Percentiles rank a stretch among this genome's conserved stretches.
Conservation (phyloP, 2,888 invertebrate species). For the Syrphus vitripennis region DNA sequence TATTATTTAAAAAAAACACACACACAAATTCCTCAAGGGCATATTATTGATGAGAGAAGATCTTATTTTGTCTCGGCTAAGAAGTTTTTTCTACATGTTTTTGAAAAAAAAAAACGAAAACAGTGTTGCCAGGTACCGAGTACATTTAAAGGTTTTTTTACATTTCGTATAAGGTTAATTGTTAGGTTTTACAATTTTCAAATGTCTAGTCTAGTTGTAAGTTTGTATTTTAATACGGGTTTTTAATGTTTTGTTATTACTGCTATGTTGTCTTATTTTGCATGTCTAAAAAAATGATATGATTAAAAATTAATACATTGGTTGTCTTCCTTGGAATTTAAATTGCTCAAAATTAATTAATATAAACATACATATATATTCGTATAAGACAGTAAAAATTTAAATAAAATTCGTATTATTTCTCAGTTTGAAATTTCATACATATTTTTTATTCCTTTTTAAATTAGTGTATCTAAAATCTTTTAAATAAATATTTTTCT, state of each 20-base stretch:
- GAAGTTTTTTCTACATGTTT: too few relatives aligned
- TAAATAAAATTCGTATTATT: neutral
- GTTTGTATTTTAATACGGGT: slow-evolving; percentile 2
- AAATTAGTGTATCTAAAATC: neutral
- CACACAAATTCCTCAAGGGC: slow-evolving; percentile 7
- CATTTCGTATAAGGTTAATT: neutral
- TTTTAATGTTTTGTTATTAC: neutral
- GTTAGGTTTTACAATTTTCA: slow-evolving; percentile 11
- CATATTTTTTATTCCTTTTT: neutral
- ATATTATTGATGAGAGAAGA: neutral
- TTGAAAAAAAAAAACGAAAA: too few relatives aligned
- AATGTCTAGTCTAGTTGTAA: slow-evolving; percentile 37
- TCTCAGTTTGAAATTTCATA: neutral
- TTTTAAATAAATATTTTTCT: neutral
- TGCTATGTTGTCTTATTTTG: neutral
- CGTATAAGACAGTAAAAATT: neutral
- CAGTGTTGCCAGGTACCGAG: slow-evolving; percentile 11
- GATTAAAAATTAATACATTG: neutral
- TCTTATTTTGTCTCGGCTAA: slow-evolving; percentile 8
- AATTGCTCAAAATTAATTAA: slow-evolving; percentile 23
- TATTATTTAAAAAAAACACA: neutral
- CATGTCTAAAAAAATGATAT: neutral
- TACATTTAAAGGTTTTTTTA: neutral
- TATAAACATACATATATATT: neutral
- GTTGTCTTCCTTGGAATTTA: slow-evolving; percentile 6